Evolutionary conservation across 2,113 vertebrate genomes (phyloP).

Genomic region (Struthio camelus): DNA sequence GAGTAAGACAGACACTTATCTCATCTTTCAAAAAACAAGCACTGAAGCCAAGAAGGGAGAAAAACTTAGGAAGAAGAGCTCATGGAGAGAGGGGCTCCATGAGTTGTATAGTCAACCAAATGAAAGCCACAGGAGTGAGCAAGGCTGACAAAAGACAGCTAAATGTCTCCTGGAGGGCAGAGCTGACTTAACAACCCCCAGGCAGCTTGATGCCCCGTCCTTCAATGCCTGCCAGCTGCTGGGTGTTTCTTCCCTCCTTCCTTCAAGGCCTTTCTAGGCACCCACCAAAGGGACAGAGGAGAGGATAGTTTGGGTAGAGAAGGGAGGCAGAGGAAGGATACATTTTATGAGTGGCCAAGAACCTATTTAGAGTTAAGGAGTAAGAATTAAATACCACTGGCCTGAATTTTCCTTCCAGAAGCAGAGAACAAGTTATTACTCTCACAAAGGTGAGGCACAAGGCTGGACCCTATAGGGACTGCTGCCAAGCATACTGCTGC

Average conservation of each 20-base stretch:
- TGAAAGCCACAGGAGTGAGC: neutral
- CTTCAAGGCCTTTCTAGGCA: neutral
- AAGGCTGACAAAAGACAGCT: neutral
- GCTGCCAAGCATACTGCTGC: neutral
- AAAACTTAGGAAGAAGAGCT: neutral
- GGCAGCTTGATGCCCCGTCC: neutral
- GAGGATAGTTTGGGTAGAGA: neutral
- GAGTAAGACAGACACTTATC: neutral
- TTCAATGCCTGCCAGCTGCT: neutral
- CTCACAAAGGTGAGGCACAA: neutral
- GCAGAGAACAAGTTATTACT: neutral
- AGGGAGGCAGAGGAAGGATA: neutral
- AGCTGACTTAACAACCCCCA: neutral
- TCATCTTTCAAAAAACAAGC: neutral
- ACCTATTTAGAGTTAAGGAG: neutral
- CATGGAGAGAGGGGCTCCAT: neutral
- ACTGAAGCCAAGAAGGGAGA: neutral
- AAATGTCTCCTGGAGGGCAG: neutral
- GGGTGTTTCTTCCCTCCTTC: neutral
- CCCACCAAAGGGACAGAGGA: neutral
- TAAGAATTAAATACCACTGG: neutral
- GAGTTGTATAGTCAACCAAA: neutral
- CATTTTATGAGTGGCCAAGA: neutral
- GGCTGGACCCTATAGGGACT: accelerated
- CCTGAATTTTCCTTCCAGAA: neutral